Evolutionary conservation across 2,797 vertebrate genomes (phyloP).

Genomic region (Mionectes olivaceus): DNA sequence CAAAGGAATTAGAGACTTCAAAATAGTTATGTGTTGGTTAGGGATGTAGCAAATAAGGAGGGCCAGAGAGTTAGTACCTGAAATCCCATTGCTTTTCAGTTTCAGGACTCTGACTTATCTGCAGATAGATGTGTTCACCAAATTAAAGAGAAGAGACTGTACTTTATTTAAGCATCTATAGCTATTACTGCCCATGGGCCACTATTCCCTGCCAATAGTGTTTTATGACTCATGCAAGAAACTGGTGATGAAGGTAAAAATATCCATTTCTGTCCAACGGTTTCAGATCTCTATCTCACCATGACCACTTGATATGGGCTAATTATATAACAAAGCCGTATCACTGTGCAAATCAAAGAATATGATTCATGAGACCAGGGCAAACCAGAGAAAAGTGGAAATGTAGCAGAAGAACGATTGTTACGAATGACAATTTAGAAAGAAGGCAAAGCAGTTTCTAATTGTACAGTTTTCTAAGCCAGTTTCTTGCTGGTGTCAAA

Average conservation of each 20-base stretch:
- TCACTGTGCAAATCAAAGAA: background rate
- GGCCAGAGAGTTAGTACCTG: background rate
- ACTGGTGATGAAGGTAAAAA: conserved; percentile 13
- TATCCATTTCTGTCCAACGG: background rate
- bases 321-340: background rate
- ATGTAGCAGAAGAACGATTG: background rate
- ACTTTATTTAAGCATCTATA: background rate
- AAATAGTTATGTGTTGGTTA: background rate
- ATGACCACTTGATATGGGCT: background rate
- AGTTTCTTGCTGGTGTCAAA: background rate
- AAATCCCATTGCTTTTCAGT: background rate
- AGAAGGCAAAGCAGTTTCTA: background rate
- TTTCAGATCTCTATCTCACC: background rate
- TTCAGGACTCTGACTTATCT: background rate
- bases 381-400: background rate
- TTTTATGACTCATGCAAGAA: conserved; percentile 44
- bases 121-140: background rate
- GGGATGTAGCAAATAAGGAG: background rate
- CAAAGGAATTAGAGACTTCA: background rate
- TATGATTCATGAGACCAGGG: background rate
- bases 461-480: background rate
- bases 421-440: background rate
- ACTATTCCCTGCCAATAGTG: background rate
- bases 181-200: background rate
- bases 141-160: background rate